These are phyloP conservation scores for Pelecanus crispus DNA, from an alignment of 2,113 vertebrate species.

Conservation along the genomic window DNA sequence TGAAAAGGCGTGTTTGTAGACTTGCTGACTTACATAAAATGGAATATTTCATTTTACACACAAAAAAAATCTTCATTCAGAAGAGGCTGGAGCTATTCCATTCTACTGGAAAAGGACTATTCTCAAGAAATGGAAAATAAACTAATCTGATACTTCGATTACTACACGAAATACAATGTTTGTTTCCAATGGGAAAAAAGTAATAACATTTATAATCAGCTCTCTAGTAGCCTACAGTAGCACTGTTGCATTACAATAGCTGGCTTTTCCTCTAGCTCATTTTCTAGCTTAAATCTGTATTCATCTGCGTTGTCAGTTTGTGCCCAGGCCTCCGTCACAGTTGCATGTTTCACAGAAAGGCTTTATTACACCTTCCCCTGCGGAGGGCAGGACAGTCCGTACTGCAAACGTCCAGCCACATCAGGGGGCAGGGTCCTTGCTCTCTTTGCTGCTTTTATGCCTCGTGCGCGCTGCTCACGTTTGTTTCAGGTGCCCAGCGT, in stretches of 20 bases:
- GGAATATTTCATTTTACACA: not conserved
- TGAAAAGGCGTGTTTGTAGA: not conserved
- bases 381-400: fast-evolving
- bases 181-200: not conserved
- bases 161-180: not conserved
- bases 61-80: not conserved
- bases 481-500: fast-evolving
- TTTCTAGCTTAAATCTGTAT: not conserved
- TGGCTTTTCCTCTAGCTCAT: not conserved
- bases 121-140: not conserved
- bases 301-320: fast-evolving
- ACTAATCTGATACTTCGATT: not conserved
- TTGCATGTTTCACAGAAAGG: not conserved
- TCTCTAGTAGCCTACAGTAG: not conserved
- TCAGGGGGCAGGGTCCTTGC: fast-evolving
- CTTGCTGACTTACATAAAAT: not conserved
- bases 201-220: not conserved
- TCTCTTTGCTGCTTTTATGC: not conserved
- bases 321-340: not conserved
- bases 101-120: not conserved
- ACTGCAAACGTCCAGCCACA: not conserved
- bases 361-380: not conserved
- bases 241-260: not conserved
- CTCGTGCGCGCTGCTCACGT: fast-evolving
- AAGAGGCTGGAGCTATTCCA: not conserved